Evolutionary conservation across 2,888 invertebrate species (phyloP).

Genomic region (Agrotis clavis): DNA sequence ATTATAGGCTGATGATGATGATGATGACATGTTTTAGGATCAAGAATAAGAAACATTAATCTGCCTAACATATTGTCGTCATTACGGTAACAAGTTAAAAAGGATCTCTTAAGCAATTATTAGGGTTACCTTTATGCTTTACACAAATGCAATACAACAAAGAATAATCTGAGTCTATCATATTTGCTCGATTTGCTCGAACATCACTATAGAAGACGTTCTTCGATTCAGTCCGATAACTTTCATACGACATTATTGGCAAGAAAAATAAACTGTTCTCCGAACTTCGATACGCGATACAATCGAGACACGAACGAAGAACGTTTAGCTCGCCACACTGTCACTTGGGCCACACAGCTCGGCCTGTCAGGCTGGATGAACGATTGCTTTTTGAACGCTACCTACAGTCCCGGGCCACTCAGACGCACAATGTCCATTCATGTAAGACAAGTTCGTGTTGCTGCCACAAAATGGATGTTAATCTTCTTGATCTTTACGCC

Average conservation of each 20-base stretch:
- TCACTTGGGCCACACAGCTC: constrained; percentile 74
- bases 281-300: constrained; percentile 60
- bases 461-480: constrained; percentile 75
- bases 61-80: no score
- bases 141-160: neutral
- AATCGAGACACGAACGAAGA: constrained; percentile 56
- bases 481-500: constrained; percentile 68
- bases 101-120: no score
- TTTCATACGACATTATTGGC: constrained; percentile 46
- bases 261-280: constrained; percentile 60
- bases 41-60: neutral
- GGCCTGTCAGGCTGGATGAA: constrained; percentile 81
- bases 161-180: constrained; percentile 2
- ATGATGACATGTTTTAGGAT: no score
- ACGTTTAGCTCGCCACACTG: constrained; percentile 63
- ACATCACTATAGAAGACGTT: constrained; percentile 6
- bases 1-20: no score
- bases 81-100: no score
- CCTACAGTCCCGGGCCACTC: constrained; percentile 67
- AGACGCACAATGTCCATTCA: constrained; percentile 75
- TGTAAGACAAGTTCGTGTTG: constrained; percentile 75
- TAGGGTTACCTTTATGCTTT: no score
- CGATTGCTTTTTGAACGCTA: constrained; percentile 79
- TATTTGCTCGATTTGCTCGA: neutral
- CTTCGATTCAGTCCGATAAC: constrained; percentile 24